phyloP scores from a whole-genome alignment of 1,140 invertebrate species.

The Bombus superbus region DNA sequence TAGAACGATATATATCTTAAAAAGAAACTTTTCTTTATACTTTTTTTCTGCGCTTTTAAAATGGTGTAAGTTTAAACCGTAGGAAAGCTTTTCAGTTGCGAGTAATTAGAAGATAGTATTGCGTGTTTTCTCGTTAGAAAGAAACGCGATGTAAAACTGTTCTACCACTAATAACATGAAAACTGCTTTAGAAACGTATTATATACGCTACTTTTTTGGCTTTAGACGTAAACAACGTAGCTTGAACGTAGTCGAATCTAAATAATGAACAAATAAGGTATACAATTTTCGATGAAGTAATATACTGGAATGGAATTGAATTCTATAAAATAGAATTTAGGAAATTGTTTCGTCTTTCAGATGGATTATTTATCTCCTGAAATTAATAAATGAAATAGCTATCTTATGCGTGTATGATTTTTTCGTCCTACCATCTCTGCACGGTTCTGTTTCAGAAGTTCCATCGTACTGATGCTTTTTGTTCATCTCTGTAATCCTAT shows the following conservation, averaged over 20 bases:
- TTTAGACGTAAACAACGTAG: too few relatives aligned
- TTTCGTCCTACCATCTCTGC: not conserved
- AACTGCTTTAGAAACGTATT: not conserved
- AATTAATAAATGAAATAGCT: not conserved
- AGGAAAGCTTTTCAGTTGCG: not conserved
- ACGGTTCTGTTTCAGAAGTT: not conserved
- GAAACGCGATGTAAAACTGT: not conserved
- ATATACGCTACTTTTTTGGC: not conserved
- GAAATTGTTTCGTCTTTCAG: not conserved
- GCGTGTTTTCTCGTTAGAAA: not conserved
- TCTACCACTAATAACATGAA: too few relatives aligned
- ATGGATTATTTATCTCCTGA: too few relatives aligned
- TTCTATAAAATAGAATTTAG: not conserved
- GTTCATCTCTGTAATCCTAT: not conserved
- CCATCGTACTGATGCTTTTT: not conserved
- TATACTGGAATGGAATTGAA: not conserved
- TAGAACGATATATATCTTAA: not conserved
- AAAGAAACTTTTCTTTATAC: not conserved
- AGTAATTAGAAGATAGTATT: not conserved
- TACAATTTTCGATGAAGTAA: not conserved
- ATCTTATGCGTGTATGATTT: not conserved
- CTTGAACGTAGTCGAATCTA: not conserved
- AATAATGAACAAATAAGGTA: not conserved
- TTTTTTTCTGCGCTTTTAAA: not conserved
- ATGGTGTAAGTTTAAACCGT: not conserved